Percentiles rank a stretch among this genome's conserved stretches.
These are phyloP conservation scores for Cherax destructor DNA, from an alignment of 1,140 invertebrate genomes.

Conservation along the genomic window DNA sequence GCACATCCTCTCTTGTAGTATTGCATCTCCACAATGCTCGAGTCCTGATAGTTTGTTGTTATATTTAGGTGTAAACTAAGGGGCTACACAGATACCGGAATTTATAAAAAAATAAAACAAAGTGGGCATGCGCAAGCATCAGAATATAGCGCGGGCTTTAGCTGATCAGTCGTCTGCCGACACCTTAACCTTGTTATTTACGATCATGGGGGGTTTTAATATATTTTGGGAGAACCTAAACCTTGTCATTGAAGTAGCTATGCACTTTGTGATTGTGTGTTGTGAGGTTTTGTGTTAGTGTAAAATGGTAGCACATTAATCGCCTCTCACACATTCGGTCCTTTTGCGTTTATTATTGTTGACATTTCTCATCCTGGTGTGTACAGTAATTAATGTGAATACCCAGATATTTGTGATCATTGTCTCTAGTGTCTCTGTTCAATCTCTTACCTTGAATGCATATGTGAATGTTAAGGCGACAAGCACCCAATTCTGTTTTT, in stretches of 20 bases:
- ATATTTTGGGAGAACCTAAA: neutral
- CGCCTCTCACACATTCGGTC: neutral
- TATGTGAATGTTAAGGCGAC: neutral
- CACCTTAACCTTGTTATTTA: neutral
- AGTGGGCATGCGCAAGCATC: constrained; percentile 60
- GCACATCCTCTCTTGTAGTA: neutral
- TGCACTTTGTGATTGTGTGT: neutral
- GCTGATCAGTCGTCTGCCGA: constrained; percentile 44
- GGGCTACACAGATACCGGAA: constrained; percentile 1
- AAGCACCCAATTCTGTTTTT: neutral
- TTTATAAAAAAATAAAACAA: constrained; percentile 68
- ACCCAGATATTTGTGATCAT: neutral
- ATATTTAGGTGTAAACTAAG: constrained; percentile 18
- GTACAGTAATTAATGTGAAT: neutral
- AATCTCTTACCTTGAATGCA: neutral
- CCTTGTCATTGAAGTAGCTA: too few species aligned
- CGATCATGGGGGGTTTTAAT: neutral
- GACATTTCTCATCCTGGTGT: neutral
- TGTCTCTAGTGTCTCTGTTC: neutral
- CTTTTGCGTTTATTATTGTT: constrained; percentile 28
- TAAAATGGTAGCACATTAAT: neutral
- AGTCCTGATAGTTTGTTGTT: constrained; percentile 26
- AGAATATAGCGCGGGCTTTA: constrained; percentile 69
- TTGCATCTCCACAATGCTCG: neutral
- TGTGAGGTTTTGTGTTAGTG: too few species aligned